Percentiles rank a stretch among this genome's conserved stretches.
Evolutionary conservation across 2,888 invertebrate species (phyloP).

Genomic region (Nasonia oneida): DNA sequence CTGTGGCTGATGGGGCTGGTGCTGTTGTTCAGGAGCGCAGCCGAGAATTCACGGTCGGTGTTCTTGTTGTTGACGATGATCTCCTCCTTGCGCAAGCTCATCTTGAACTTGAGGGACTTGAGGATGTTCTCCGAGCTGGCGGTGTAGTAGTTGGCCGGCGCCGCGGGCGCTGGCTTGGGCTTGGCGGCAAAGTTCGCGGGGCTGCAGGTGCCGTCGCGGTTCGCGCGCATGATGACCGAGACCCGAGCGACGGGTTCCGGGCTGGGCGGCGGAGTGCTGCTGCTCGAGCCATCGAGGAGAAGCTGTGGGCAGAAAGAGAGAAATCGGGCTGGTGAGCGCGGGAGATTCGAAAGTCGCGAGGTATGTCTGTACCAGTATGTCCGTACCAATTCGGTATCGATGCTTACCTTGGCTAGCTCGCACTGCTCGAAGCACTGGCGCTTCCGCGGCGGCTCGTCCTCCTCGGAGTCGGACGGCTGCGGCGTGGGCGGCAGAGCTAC

Average conservation of each 20-base stretch:
- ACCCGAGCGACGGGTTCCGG: slow-evolving; percentile 75
- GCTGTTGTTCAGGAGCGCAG: neutral
- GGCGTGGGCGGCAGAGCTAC: slow-evolving; percentile 83
- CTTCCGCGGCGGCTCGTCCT: slow-evolving; percentile 81
- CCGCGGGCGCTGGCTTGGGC: neutral
- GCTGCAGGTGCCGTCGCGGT: slow-evolving; percentile 88
- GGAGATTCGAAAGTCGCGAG: neutral
- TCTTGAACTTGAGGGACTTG: slow-evolving; percentile 87
- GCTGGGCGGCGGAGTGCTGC: slow-evolving; percentile 80
- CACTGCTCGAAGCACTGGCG: slow-evolving; percentile 79
- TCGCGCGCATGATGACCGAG: slow-evolving; percentile 93
- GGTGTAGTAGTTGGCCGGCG: slow-evolving; percentile 39
- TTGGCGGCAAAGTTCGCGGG: slow-evolving; percentile 68
- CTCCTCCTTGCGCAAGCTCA: slow-evolving; percentile 83
- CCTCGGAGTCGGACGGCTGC: slow-evolving; percentile 92
- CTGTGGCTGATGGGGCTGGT: neutral
- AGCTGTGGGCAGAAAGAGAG: slow-evolving; percentile 66
- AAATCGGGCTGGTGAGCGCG: neutral
- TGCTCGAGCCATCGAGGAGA: slow-evolving; percentile 79
- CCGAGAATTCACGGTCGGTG: slow-evolving; percentile 79
- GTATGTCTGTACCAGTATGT: too few species aligned
- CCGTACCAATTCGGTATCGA: too few species aligned
- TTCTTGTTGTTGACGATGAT: slow-evolving; percentile 84
- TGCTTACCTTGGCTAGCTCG: slow-evolving; percentile 80
- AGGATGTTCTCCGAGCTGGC: slow-evolving; percentile 82